Percentiles rank a stretch among this genome's conserved stretches.
phyloP scores from a whole-genome alignment of 2,797 vertebrate genomes.

The Coccyzus lansbergi region DNA sequence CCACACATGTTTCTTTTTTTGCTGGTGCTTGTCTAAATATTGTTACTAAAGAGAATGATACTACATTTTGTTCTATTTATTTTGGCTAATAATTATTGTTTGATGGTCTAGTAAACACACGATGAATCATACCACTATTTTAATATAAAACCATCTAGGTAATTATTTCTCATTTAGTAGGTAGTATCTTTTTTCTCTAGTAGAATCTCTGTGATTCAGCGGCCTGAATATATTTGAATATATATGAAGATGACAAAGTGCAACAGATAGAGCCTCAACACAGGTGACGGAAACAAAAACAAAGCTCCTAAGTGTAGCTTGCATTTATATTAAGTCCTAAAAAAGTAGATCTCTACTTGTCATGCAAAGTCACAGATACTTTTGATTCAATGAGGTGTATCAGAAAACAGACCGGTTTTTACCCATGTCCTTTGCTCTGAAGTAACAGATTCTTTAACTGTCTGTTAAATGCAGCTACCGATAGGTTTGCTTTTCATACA shows the following conservation, averaged over 20 bases:
- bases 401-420: neutral
- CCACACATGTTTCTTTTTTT: rapidly evolving
- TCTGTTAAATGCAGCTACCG: neutral
- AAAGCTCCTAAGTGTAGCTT: neutral
- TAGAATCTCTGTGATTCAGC: neutral
- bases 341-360: neutral
- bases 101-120: neutral
- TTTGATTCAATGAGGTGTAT: neutral
- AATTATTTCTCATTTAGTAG: neutral
- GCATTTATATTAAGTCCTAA: too few relatives aligned
- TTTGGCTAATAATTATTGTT: neutral
- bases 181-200: neutral
- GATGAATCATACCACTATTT: neutral
- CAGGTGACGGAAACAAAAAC: neutral
- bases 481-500: neutral
- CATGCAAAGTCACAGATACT: neutral
- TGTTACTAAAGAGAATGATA: neutral
- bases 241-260: neutral
- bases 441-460: neutral
- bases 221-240: neutral
- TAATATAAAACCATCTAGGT: neutral
- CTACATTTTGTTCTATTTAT: neutral
- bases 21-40: neutral
- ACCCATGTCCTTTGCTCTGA: neutral
- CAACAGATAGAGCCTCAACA: neutral